These are phyloP conservation scores for Clarias magur DNA, from an alignment of 2,113 vertebrate species.

Conservation along the genomic window DNA sequence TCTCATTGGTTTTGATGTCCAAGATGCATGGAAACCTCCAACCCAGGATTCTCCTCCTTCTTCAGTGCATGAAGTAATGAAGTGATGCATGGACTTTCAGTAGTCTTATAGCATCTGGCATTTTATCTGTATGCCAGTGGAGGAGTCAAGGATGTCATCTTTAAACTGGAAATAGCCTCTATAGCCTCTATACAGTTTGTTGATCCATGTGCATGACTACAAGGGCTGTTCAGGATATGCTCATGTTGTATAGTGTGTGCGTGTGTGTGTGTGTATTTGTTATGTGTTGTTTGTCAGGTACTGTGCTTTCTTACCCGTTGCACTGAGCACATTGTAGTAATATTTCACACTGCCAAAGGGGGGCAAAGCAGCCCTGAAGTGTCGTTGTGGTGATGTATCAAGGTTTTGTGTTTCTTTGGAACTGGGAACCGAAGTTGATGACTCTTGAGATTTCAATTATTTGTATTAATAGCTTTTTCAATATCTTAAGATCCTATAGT, in stretches of 20 bases:
- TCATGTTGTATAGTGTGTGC: slow-evolving; percentile 43
- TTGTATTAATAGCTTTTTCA: not conserved
- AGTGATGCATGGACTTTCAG: slow-evolving; percentile 72
- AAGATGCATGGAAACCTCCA: slow-evolving; percentile 41
- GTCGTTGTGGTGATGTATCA: slow-evolving; percentile 24
- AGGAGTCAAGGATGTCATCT: slow-evolving; percentile 19
- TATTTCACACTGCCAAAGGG: slow-evolving; percentile 40
- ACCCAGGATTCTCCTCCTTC: slow-evolving; percentile 48
- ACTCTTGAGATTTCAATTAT: not conserved
- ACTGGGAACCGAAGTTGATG: slow-evolving; percentile 17
- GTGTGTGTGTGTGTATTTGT: slow-evolving; percentile 41
- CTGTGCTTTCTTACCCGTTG: slow-evolving; percentile 45
- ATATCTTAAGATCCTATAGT: not conserved
- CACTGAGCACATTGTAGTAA: slow-evolving; percentile 50
- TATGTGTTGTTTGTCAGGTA: slow-evolving; percentile 43
- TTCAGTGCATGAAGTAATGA: slow-evolving; percentile 60
- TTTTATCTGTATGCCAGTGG: slow-evolving; percentile 37
- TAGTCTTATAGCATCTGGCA: slow-evolving; percentile 67
- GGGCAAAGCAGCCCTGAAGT: slow-evolving; percentile 43
- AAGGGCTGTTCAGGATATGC: slow-evolving; percentile 61
- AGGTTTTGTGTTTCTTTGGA: not conserved
- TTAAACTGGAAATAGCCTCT: not conserved
- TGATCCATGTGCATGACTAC: slow-evolving; percentile 53
- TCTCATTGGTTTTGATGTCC: slow-evolving; percentile 5
- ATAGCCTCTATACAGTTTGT: slow-evolving; percentile 24